Percentiles rank a stretch among this genome's conserved stretches.
Evolutionary conservation across 2,113 vertebrate genomes (phyloP).

Genomic region (Amphiprion percula): DNA sequence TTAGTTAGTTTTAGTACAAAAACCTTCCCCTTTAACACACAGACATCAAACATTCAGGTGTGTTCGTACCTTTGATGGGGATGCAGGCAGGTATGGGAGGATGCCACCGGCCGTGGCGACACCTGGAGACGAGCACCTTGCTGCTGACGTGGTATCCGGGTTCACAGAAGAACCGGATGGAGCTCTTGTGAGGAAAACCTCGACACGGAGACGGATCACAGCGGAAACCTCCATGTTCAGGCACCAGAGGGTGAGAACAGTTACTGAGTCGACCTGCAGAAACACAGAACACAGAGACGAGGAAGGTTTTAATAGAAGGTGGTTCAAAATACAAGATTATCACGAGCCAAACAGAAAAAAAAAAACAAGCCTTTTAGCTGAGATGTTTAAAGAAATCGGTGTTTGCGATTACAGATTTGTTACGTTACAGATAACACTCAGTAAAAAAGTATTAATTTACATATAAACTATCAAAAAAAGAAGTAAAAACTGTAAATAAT

Average conservation of each 20-base stretch:
- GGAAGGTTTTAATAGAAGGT: background rate
- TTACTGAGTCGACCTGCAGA: slow-evolving; percentile 71
- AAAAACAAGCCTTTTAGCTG: too few species aligned
- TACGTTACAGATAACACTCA: too few species aligned
- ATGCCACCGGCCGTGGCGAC: slow-evolving; percentile 72
- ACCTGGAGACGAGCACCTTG: slow-evolving; percentile 48
- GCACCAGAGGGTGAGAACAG: slow-evolving; percentile 80
- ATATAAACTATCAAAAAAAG: too few species aligned
- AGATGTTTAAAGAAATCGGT: too few species aligned
- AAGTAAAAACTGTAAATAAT: too few species aligned
- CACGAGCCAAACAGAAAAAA: too few species aligned
- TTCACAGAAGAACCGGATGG: slow-evolving; percentile 82
- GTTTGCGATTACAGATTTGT: too few species aligned
- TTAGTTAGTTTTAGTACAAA: too few species aligned
- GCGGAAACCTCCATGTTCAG: slow-evolving; percentile 81
- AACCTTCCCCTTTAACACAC: too few species aligned
- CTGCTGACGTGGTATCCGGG: slow-evolving; percentile 67
- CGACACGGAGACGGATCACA: slow-evolving; percentile 82
- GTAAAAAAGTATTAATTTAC: too few species aligned
- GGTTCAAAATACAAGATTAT: too few species aligned
- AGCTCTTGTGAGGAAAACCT: slow-evolving; percentile 76
- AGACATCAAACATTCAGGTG: too few species aligned
- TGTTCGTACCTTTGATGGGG: slow-evolving; percentile 58
- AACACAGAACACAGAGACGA: background rate
- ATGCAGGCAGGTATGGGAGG: slow-evolving; percentile 69